Evolutionary conservation across 2,888 invertebrate species (phyloP).

Genomic region (Acronicta aceris): DNA sequence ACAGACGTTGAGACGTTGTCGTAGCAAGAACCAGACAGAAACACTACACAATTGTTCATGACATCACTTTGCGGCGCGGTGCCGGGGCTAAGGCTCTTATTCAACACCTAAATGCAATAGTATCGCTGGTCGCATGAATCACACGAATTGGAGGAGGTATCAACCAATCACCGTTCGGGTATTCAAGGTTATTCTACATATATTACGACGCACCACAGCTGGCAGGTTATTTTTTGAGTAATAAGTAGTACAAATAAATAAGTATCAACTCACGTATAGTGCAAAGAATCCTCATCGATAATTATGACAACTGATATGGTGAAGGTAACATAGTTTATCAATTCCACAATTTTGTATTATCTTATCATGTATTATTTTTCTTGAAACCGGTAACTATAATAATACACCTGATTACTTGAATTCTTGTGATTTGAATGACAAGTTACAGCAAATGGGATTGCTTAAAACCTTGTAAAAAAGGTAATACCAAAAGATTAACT

Average conservation of each 20-base stretch:
- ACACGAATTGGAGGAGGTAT: conserved; percentile 23
- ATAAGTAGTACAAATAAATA: not conserved
- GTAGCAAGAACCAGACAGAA: conserved; percentile 14
- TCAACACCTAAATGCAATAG: not conserved
- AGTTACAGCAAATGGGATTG: too few relatives aligned
- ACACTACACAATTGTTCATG: conserved; percentile 29
- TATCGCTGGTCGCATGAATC: conserved; percentile 24
- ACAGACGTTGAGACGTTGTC: conserved; percentile 6
- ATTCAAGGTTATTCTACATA: not conserved
- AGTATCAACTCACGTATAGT: conserved; percentile 19
- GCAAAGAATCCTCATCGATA: conserved; percentile 37
- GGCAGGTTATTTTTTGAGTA: not conserved
- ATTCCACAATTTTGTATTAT: not conserved
- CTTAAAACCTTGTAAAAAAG: too few relatives aligned
- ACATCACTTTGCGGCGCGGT: conserved; percentile 41
- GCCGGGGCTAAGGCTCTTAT: conserved; percentile 1
- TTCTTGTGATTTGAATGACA: not conserved
- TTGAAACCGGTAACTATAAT: not conserved
- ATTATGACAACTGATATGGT: conserved; percentile 14
- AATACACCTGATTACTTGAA: not conserved
- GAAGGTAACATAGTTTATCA: conserved; percentile 20
- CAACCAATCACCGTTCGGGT: conserved; percentile 1
- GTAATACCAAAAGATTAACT: too few relatives aligned
- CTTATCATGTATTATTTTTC: not conserved
- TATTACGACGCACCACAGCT: not conserved